Conservation (phyloP, 2,797 vertebrate species). For the Anguilla obscura region DNA sequence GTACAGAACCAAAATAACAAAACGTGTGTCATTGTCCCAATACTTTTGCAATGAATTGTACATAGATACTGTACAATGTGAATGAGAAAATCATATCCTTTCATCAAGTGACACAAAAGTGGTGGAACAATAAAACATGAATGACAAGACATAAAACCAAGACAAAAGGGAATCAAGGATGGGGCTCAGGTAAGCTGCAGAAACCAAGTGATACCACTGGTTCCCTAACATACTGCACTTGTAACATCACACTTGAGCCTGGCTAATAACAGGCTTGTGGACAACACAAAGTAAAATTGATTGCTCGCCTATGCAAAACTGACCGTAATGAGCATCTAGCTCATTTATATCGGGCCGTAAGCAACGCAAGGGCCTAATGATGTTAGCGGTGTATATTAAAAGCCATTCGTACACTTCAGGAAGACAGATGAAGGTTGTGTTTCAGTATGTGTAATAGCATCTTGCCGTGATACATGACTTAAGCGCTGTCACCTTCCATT, state of each 20-base stretch:
- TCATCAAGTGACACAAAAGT: background rate
- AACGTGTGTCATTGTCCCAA: too few relatives aligned
- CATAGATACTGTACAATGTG: too few relatives aligned
- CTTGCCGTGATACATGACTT: constrained; percentile 48
- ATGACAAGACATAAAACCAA: background rate
- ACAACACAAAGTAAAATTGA: constrained; percentile 19
- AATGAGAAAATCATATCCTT: too few relatives aligned
- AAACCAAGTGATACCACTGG: background rate
- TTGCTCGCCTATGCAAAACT: constrained; percentile 15
- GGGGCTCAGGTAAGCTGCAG: background rate
- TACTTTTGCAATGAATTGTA: too few relatives aligned
- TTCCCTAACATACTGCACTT: background rate
- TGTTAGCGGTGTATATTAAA: constrained; percentile 45
- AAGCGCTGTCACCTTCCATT: constrained; percentile 50
- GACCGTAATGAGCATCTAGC: constrained; percentile 31
- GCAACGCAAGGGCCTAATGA: constrained; percentile 42
- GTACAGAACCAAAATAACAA: too few relatives aligned
- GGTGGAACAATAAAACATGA: background rate
- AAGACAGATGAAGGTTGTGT: constrained; percentile 43
- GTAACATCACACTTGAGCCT: constrained; percentile 13
- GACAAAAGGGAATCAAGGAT: background rate
- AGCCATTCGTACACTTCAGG: constrained; percentile 42
- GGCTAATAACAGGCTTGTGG: constrained; percentile 13
- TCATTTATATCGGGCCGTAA: constrained; percentile 38
- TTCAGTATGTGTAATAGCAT: constrained; percentile 47